Evolutionary conservation across 2,113 vertebrate genomes (phyloP).

Genomic region (Mastomys natalensis): DNA sequence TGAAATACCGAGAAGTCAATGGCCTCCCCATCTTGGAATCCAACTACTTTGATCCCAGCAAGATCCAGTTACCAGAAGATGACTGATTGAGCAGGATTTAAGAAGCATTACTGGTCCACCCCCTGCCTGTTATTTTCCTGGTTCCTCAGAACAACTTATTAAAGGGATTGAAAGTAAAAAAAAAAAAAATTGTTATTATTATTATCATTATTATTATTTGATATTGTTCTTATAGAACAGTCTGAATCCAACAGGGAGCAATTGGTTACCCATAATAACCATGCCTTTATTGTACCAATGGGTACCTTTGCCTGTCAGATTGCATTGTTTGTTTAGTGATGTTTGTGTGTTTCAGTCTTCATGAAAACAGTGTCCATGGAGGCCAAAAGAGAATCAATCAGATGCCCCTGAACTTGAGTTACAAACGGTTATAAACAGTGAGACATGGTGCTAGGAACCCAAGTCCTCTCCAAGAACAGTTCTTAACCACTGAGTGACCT

Average conservation of each 20-base stretch:
- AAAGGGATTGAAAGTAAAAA: conserved; percentile 68
- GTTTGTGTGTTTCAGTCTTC: neutral
- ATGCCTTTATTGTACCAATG: neutral
- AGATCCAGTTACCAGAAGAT: conserved; percentile 86
- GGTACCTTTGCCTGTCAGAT: neutral
- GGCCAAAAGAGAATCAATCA: no score
- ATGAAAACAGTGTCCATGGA: neutral
- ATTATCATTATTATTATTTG: no score
- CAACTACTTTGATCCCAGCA: conserved; percentile 90
- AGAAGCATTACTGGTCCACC: conserved; percentile 2
- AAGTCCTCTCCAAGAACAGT: neutral
- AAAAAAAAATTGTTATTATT: no score
- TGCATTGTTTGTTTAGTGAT: neutral
- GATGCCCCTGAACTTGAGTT: neutral
- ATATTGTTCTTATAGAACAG: neutral
- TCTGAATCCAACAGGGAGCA: neutral
- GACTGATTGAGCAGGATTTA: conserved; percentile 74
- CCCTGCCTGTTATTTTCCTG: neutral
- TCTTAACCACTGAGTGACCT: no score
- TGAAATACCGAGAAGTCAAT: conserved; percentile 86
- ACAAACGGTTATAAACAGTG: neutral
- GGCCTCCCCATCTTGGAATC: conserved; percentile 88
- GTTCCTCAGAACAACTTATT: conserved; percentile 64
- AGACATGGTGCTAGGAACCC: neutral
- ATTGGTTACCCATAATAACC: neutral